A percentile compares a stretch with the other conserved stretches of the same genome.
These are phyloP conservation scores for Heteropelma amictum DNA, from an alignment of 2,888 invertebrate species.

Conservation along the genomic window DNA sequence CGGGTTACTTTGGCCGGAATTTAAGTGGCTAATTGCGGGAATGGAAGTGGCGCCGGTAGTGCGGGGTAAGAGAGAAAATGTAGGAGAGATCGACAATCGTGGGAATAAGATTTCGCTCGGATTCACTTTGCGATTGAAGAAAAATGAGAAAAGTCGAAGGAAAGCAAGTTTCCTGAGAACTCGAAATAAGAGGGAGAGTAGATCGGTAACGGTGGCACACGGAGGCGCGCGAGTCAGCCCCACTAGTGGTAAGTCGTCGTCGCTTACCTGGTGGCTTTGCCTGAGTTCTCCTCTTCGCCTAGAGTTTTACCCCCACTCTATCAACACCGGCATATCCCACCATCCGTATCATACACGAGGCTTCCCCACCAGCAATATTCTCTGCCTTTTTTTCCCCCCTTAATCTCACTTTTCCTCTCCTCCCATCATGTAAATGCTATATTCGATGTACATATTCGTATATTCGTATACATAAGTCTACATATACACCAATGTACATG, in stretches of 20 bases:
- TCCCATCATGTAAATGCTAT: slow-evolving; percentile 36
- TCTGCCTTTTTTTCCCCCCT: slow-evolving; percentile 54
- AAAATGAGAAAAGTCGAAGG: background rate
- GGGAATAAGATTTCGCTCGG: background rate
- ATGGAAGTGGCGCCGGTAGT: too few species aligned
- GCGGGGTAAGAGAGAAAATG: too few species aligned
- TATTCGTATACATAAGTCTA: background rate
- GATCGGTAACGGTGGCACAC: slow-evolving; percentile 55
- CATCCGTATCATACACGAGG: slow-evolving; percentile 71
- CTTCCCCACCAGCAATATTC: slow-evolving; percentile 65
- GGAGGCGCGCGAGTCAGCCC: slow-evolving; percentile 75
- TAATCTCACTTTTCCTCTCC: slow-evolving; percentile 33
- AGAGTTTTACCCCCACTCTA: slow-evolving; percentile 72
- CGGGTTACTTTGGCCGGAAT: too few species aligned
- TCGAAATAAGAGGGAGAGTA: slow-evolving; percentile 56
- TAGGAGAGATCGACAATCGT: too few species aligned
- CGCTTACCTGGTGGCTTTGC: slow-evolving; percentile 73
- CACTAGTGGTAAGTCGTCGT: slow-evolving; percentile 72
- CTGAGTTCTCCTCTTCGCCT: slow-evolving; percentile 67
- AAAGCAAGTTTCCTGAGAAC: slow-evolving; percentile 20
- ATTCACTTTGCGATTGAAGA: background rate
- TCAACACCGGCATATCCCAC: slow-evolving; percentile 65
- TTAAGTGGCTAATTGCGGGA: too few species aligned
- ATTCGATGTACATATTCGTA: background rate
- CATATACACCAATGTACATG: background rate